Base-by-base conservation (phyloP, 2,888 invertebrate species). In the Gasteruption jaculator region DNA sequence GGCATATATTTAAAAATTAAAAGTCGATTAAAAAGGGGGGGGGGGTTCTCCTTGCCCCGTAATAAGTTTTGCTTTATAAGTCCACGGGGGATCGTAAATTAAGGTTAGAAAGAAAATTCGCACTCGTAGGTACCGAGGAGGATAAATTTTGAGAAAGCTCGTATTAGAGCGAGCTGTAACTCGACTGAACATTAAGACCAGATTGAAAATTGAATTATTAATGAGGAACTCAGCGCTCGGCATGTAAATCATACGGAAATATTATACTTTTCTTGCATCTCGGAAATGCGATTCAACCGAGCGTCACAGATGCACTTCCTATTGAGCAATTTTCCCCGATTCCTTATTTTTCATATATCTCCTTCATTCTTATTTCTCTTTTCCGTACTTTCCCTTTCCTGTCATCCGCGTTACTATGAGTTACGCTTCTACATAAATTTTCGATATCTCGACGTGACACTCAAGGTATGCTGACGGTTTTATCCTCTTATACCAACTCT, bases 131-230 rank as follows among this genome's bases (percentile, higher is more conserved):
- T 34, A 18, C 18, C 26, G 22, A 31, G 14, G 31, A 16, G 16
- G 20, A 16, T 21, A 5, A 29, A 29, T 24, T 24, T 26, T 31
- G 43, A 21, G 37, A 34, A 43, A 46, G 38, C 38, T 25, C 21
- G 20, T 34, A 18, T 11, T 7, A 8, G 7, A 31, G 4, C 38
- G 25, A 7, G 34, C 19, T 15, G 41, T 22, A 14, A 29, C 19
- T 25, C 34, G 40, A 18, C 48, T 33, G 42, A 44, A 53, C 49
- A 53, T 59, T 53, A 58, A 53, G 52, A 48, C 45, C 55, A 55
- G 57, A 61, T 58, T 61, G 56, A 54, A 58, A 60, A 57, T 61
- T 61, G 60, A 60, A 61, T 61, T 58, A 61, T 61, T 57, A 57
- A 59, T 48, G 54, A 55, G 55, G 43, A 46, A 47, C 46, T 50